Evolutionary conservation across 2,113 vertebrate genomes (phyloP).

Genomic region (Nesoenas mayeri): DNA sequence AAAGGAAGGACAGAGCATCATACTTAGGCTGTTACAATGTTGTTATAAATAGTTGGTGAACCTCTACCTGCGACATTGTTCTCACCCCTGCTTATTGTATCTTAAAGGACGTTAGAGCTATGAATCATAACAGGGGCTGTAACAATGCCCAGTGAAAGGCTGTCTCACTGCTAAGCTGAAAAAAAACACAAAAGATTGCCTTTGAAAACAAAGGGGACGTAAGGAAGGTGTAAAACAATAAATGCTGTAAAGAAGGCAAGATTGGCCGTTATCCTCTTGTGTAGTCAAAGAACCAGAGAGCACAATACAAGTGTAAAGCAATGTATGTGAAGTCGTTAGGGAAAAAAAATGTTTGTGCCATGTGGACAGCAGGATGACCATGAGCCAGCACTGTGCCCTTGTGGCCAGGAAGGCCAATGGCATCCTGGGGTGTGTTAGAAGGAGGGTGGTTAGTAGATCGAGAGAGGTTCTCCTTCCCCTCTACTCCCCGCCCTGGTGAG

Average conservation of each 20-base stretch:
- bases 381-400: no score
- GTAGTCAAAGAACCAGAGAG: neutral
- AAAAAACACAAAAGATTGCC: neutral
- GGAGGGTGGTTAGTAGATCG: no score
- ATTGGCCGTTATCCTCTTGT: neutral
- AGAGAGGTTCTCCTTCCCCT: no score
- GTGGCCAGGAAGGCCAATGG: no score
- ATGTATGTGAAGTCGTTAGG: constrained; percentile 32
- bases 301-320: constrained; percentile 10
- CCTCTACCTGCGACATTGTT: neutral
- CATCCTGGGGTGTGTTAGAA: no score
- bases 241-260: neutral
- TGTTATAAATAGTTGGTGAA: neutral
- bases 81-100: neutral
- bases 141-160: neutral
- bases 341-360: constrained; percentile 3
- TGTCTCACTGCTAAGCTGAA: neutral
- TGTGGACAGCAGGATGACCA: no score
- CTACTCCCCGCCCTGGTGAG: no score
- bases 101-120: rapidly evolving
- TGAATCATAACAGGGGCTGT: neutral
- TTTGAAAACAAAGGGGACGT: neutral
- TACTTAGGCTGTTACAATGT: neutral
- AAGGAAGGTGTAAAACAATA: neutral
- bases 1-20: neutral